Base-by-base conservation (phyloP, 2,888 invertebrate species). In the Heliconius sara region DNA sequence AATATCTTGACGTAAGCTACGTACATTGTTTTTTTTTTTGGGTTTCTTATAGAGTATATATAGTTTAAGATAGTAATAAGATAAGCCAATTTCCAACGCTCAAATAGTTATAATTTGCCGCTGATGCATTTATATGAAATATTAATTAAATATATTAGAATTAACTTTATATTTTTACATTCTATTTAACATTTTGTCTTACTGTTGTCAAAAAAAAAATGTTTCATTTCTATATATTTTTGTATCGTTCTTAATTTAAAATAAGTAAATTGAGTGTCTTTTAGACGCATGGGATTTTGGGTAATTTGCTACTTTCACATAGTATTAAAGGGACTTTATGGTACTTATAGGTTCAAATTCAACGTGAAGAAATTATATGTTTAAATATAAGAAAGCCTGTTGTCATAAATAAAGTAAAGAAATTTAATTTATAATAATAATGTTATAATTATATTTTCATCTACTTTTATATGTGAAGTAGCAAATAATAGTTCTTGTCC, bases 401-500 rank as follows among this genome's bases (percentile, higher is more conserved):
- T 2, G 7, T 57, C 22, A 9, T 2, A 57, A 57, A 22, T n/a
- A 60, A 22, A 22, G 22, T 22, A 57, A 57, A 3, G 22, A 3
- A 22, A 60, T 60, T 9, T 9, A 10, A n/a, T 60, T 19, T 47
- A 19, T 47, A 60, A 60, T 10, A 9, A 39, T 39, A 39, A 10
- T 34, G 34, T 9, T 34, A 34, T 9, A 34, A 34, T 60, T 3
- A 60, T n/a, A n/a, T 60, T 43, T 72, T 57, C 12, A 39, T 43
- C 10, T 16, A 68, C 3, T 68, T 73, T 73, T 73, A 80, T 83
- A 85, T 87, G 83, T 83, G 80, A 83, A 47, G 83, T 83, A 87
- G 89, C 91, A 91, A 92, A 88, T 87, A 25, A 66, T 67, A 63
- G 88, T 88, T 92, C 88, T 92, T 85, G 91, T 91, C 88, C 85